Conservation (phyloP, 2,797 vertebrate genomes). For the Ctenochaetus hawaiiensis region DNA sequence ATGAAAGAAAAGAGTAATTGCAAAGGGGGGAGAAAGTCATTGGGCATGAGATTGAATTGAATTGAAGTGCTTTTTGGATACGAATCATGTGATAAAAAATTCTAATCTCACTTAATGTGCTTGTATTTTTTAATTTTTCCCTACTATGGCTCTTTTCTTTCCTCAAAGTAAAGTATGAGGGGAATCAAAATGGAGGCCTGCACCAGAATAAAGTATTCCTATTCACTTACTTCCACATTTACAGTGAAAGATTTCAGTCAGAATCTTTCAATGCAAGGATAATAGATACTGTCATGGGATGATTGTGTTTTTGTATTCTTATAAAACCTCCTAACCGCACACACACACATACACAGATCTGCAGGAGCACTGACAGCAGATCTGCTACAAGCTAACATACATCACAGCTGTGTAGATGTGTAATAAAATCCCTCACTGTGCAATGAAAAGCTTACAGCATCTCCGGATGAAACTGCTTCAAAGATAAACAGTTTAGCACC, state of each 20-base stretch:
- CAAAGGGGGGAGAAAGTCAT: slow-evolving; percentile 39
- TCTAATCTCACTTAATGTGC: slow-evolving; percentile 75
- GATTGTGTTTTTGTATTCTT: slow-evolving; percentile 54
- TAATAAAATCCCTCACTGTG: slow-evolving; percentile 54
- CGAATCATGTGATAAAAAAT: slow-evolving; percentile 70
- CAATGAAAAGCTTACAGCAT: slow-evolving; percentile 62
- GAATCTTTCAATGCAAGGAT: slow-evolving; percentile 65
- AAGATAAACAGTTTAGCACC: slow-evolving; percentile 68
- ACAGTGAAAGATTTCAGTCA: slow-evolving; percentile 62
- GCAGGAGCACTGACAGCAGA: slow-evolving; percentile 23
- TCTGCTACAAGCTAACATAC: slow-evolving; percentile 18
- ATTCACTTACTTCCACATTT: slow-evolving; percentile 73
- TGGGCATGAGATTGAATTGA: slow-evolving; percentile 64
- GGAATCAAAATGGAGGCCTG: slow-evolving; percentile 62
- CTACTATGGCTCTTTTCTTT: slow-evolving; percentile 48
- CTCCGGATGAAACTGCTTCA: slow-evolving; percentile 55
- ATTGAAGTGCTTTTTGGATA: slow-evolving; percentile 59
- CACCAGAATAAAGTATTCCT: slow-evolving; percentile 69
- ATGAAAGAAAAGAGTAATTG: slow-evolving; percentile 68
- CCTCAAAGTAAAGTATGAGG: slow-evolving; percentile 68
- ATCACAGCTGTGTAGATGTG: slow-evolving; percentile 33
- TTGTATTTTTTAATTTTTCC: slow-evolving; percentile 64
- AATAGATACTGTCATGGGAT: slow-evolving; percentile 63
- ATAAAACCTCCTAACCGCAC: slow-evolving; percentile 31
- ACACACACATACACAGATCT: not conserved